phyloP scores from a whole-genome alignment of 2,888 invertebrate genomes.

The Cremastobaeus sp. region DNA sequence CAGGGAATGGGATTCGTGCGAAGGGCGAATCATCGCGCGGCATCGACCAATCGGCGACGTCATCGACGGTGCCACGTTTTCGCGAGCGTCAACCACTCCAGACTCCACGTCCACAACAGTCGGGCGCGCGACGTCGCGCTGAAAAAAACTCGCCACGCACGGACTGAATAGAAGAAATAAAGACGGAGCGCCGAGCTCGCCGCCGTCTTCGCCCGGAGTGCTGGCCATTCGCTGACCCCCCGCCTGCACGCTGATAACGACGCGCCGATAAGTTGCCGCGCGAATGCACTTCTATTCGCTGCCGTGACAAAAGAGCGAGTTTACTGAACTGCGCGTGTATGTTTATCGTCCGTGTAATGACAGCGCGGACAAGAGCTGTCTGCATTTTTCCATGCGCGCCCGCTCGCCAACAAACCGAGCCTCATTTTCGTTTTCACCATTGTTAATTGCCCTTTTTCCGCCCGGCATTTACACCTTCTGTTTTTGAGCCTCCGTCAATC shows the following conservation, averaged over 20 bases:
- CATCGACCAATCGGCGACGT: conserved; percentile 36
- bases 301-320: conserved; percentile 61
- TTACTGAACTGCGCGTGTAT: conserved; percentile 60
- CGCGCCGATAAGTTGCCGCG: conserved; percentile 53
- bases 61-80: conserved; percentile 35
- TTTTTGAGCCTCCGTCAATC: too few species aligned
- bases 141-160: conserved; percentile 36
- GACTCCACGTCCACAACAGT: too few species aligned
- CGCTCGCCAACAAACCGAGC: conserved; percentile 36
- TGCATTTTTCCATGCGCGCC: conserved; percentile 43
- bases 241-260: conserved; percentile 36
- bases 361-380: conserved; percentile 49
- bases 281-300: conserved; percentile 49
- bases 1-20: conserved; percentile 20
- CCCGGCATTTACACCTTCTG: too few species aligned
- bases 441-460: conserved; percentile 22
- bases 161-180: conserved; percentile 23
- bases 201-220: conserved; percentile 13
- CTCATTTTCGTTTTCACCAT: conserved; percentile 34
- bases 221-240: neutral
- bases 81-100: too few species aligned
- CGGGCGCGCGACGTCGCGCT: conserved; percentile 17
- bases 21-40: conserved; percentile 41
- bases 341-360: conserved; percentile 60
- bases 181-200: conserved; percentile 31